Evolutionary conservation across 2,888 invertebrate species (phyloP).

Genomic region (Cyclophora albipunctata): DNA sequence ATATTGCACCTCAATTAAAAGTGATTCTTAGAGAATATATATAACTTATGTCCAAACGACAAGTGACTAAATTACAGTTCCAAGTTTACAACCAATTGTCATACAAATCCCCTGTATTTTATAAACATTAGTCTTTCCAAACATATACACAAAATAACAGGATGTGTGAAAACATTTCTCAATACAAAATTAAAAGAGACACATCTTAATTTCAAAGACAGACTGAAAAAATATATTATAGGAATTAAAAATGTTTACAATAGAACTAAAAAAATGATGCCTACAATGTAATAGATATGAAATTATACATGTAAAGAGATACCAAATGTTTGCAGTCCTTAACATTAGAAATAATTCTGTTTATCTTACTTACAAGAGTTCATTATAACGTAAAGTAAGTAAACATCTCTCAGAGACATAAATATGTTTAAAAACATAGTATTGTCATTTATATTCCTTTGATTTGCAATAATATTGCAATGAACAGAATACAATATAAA

Average conservation of each 20-base stretch:
- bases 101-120: constrained; percentile 37
- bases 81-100: constrained; percentile 27
- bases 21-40: constrained; percentile 49
- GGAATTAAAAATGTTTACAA: constrained; percentile 32
- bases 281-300: constrained; percentile 38
- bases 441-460: constrained; percentile 41
- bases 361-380: constrained; percentile 44
- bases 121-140: constrained; percentile 28
- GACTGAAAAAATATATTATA: constrained; percentile 33
- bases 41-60: constrained; percentile 38
- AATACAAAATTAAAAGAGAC: constrained; percentile 21
- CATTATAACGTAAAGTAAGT: constrained; percentile 41
- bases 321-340: constrained; percentile 65
- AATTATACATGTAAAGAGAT: constrained; percentile 52
- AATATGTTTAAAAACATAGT: constrained; percentile 38
- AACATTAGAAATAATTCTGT: constrained; percentile 47
- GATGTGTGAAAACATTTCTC: constrained; percentile 26
- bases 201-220: constrained; percentile 25
- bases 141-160: constrained; percentile 20
- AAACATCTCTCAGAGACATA: constrained; percentile 41
- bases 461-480: constrained; percentile 37
- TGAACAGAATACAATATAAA: constrained; percentile 25
- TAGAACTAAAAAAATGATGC: constrained; percentile 37
- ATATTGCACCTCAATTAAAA: constrained; percentile 30
- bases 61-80: constrained; percentile 15